A percentile compares a stretch with the other conserved stretches of the same genome.
Evolutionary conservation across 23 tunicate genomes (phyloP).

Genomic region (Styela clava): DNA sequence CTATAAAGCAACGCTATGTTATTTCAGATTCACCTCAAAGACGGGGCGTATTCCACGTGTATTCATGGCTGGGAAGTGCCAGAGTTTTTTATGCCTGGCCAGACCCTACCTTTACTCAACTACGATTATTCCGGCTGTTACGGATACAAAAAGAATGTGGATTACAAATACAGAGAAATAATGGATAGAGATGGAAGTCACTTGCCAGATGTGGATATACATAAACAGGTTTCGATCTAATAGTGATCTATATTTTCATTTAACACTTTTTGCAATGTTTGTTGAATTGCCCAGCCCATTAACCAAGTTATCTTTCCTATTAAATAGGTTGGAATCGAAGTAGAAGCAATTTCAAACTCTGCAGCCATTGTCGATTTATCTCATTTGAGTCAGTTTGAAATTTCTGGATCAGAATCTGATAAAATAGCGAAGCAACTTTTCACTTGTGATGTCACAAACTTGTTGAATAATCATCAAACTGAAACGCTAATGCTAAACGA

Average conservation of each 20-base stretch:
- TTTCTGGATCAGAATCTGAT: conserved; percentile 46
- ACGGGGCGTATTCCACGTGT: neutral
- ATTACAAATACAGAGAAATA: neutral
- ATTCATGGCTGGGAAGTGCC: neutral
- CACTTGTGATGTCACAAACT: conserved; percentile 52
- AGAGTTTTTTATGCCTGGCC: neutral
- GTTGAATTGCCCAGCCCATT: neutral
- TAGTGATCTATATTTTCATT: neutral
- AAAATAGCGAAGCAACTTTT: conserved; percentile 37
- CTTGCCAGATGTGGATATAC: neutral
- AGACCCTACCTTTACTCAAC: neutral
- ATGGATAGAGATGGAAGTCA: neutral
- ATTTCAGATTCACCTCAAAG: neutral
- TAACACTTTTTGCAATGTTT: neutral
- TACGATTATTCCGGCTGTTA: neutral
- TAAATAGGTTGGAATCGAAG: conserved; percentile 34
- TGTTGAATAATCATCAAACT: conserved; percentile 25
- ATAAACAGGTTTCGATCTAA: too few species aligned
- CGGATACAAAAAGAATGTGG: neutral
- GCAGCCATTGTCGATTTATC: conserved; percentile 41
- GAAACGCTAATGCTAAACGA: conserved; percentile 65
- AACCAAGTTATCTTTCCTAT: neutral
- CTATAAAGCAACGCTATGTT: too few species aligned
- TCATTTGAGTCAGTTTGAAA: conserved; percentile 49
- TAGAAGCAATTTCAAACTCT: conserved; percentile 28